Evolutionary conservation across 2,113 vertebrate genomes (phyloP).

Genomic region (Paradisaea rubra): DNA sequence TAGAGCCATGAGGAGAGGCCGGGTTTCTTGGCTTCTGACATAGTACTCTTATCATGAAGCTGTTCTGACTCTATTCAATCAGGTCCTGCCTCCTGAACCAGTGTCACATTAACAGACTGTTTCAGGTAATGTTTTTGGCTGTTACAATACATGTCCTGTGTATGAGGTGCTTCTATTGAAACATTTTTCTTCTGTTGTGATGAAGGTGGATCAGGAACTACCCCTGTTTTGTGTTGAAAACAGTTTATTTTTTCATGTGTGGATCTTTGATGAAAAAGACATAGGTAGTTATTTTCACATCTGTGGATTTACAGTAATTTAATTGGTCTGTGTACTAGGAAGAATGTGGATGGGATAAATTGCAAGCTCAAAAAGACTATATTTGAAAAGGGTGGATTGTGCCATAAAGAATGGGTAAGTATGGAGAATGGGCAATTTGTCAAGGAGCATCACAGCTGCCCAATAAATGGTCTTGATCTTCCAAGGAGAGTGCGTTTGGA

Average conservation of each 20-base stretch:
- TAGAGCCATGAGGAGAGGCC: not conserved
- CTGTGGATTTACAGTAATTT: constrained; percentile 3
- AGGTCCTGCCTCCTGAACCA: not conserved
- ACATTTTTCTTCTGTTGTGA: not conserved
- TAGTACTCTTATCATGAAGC: not conserved
- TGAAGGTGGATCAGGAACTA: not conserved
- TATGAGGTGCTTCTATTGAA: not conserved
- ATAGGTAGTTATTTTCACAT: not conserved
- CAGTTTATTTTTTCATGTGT: fast-evolving
- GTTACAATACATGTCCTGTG: not conserved
- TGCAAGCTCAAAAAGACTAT: not conserved
- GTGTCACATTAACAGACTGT: not conserved
- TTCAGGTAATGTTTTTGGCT: not conserved
- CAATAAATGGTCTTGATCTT: not conserved
- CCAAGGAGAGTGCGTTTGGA: not conserved
- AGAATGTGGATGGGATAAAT: not conserved
- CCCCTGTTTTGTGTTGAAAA: not conserved
- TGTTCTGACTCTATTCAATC: not conserved
- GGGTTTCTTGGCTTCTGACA: not conserved
- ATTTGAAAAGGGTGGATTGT: not conserved
- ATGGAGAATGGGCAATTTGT: not conserved
- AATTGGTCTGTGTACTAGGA: not conserved
- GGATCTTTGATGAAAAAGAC: not conserved
- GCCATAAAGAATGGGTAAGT: not conserved
- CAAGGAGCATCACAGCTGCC: not conserved